Evolutionary conservation across 2,113 vertebrate species (phyloP).

Genomic region (Mastomys coucha): DNA sequence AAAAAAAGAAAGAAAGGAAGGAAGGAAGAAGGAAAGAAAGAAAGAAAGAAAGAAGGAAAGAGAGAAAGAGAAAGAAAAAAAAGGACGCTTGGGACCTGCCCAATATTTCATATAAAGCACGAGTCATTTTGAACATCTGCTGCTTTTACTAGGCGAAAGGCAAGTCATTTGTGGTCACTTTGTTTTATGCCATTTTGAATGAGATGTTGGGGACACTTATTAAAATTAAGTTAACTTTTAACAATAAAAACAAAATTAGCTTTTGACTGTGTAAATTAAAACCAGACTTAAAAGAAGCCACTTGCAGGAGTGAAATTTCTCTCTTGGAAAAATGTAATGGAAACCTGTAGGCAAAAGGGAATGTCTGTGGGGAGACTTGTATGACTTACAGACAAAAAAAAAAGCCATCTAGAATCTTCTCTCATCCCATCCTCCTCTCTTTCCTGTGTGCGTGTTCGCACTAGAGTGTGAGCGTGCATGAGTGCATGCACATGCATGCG

Average conservation of each 20-base stretch:
- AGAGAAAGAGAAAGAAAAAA: background rate
- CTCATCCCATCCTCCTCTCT: no score
- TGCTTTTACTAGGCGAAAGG: conserved; percentile 55
- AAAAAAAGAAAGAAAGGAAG: background rate
- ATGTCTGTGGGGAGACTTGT: background rate
- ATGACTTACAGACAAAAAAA: background rate
- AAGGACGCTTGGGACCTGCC: background rate
- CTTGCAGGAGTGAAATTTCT: background rate
- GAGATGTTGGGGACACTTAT: conserved; percentile 16
- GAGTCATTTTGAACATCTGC: conserved; percentile 25
- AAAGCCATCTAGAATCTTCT: background rate
- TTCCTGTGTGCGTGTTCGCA: background rate
- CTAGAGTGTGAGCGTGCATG: no score
- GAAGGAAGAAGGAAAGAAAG: background rate
- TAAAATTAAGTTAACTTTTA: conserved; percentile 47
- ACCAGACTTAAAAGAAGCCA: conserved; percentile 15
- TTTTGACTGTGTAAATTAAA: conserved; percentile 44
- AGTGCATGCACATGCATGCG: background rate
- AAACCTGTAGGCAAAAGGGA: background rate
- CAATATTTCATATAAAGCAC: background rate
- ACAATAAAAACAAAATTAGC: conserved; percentile 11
- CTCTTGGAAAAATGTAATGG: background rate
- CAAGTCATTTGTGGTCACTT: conserved; percentile 34
- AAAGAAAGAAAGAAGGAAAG: background rate
- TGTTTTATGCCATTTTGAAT: conserved; percentile 27